Evolutionary conservation across 2,797 vertebrate genomes (phyloP).

Genomic region (Coranthus polyacanthus): DNA sequence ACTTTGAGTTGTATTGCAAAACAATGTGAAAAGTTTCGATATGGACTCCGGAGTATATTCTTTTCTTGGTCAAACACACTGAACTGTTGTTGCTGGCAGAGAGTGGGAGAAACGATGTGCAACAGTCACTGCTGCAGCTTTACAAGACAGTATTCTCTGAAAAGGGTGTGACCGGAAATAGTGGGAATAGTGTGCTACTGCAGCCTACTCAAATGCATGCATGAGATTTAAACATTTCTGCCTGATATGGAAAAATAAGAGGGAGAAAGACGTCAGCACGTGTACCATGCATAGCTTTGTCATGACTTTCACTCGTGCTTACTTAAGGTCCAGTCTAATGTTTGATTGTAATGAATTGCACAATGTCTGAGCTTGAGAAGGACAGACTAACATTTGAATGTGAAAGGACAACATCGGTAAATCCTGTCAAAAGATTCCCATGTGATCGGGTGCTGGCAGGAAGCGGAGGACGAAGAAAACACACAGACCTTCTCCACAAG

Average conservation of each 20-base stretch:
- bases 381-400: constrained; percentile 28
- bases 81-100: constrained; percentile 42
- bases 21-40: constrained; percentile 29
- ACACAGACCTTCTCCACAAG: background rate
- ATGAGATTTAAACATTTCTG: constrained; percentile 21
- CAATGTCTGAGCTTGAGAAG: constrained; percentile 33
- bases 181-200: constrained; percentile 25
- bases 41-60: constrained; percentile 24
- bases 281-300: constrained; percentile 9
- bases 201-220: constrained; percentile 6
- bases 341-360: constrained; percentile 42
- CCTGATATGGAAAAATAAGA: constrained; percentile 8
- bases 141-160: constrained; percentile 5
- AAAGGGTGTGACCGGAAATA: constrained; percentile 17
- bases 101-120: constrained; percentile 7
- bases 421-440: constrained; percentile 34
- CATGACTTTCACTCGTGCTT: constrained; percentile 33
- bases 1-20: constrained; percentile 30
- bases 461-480: constrained; percentile 3
- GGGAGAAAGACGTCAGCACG: background rate
- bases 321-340: background rate
- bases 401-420: constrained; percentile 38
- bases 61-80: constrained; percentile 32
- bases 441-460: constrained; percentile 44
- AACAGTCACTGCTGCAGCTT: constrained; percentile 15